Evolutionary conservation across 2,113 vertebrate genomes (phyloP), one percentile per base, ranked within the genome.

Genomic region (Festucalex cinctus): DNA sequence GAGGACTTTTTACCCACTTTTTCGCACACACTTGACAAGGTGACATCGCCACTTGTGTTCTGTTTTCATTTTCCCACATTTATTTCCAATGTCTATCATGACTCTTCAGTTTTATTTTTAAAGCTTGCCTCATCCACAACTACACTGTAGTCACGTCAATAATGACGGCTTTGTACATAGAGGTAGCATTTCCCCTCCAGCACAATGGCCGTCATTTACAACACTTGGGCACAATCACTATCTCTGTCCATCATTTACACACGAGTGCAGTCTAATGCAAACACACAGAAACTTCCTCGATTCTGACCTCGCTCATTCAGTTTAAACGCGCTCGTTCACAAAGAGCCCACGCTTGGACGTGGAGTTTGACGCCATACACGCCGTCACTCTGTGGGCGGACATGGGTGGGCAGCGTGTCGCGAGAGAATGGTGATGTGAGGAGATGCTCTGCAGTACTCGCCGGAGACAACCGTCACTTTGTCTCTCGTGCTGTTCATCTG

Each of bases 181-280:
- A 85, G 82, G 61, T 76, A 71, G 80, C 48, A 54, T 82, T 85
- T 90, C 78, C 83, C 71, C 66, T 85, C 48, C 70, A 63, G 77
- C 67, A 89, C 89, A 90, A 87, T 85, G 69, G 59, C 61, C 32
- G 67, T 74, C 87, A 81, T 90, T 89, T 69, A 78, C 70, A 65
- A 56, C 74, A 68, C 70, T 51, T 51, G 36, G 62, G 66, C 56
- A 67, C 59, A 83, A 74, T 44, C 66, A 48, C 77, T 49, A 65
- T 76, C 81, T 80, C 78, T 86, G 80, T 79, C 69, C 69, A 43
- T 59, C 49, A 41, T 57, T 35, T 53, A 79, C 61, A 71, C 69
- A 17, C 67, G 74, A 74, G 66, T 77, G 76, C 32, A 66, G 64
- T 73, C 62, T 70, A 73, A 79, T 61, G 68, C 68, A 80, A 70